phyloP scores from a whole-genome alignment of 2,888 invertebrate genomes.

The Callosobruchus maculatus region DNA sequence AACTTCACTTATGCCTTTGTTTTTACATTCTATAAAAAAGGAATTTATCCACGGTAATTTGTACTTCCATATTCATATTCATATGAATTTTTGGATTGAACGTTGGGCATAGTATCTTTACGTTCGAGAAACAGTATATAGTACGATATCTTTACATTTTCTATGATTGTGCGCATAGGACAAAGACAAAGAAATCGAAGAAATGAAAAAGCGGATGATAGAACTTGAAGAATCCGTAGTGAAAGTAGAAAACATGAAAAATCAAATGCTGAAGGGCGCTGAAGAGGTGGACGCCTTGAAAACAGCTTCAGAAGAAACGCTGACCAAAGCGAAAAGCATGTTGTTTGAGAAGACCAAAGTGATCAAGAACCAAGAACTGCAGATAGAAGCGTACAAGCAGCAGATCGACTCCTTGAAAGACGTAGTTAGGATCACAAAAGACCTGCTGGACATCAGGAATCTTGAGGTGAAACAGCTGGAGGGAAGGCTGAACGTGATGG shows the following conservation, averaged over 20 bases:
- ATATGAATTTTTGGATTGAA: no score
- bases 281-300: conserved; percentile 43
- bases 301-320: conserved; percentile 52
- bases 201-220: conserved; percentile 27
- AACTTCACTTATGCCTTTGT: no score
- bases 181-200: conserved; percentile 30
- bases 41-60: no score
- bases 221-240: conserved; percentile 40
- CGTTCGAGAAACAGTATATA: no score
- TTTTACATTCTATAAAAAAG: no score
- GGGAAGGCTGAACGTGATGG: conserved; percentile 66
- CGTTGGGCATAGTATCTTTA: no score
- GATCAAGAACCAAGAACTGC: conserved; percentile 74
- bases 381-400: conserved; percentile 66
- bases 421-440: conserved; percentile 77
- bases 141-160: neutral
- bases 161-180: conserved; percentile 22
- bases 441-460: conserved; percentile 73
- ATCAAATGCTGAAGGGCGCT: conserved; percentile 35
- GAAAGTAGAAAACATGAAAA: conserved; percentile 37
- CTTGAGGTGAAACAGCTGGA: conserved; percentile 72
- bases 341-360: conserved; percentile 74
- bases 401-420: conserved; percentile 77
- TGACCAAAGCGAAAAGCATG: conserved; percentile 65
- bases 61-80: no score